These are phyloP conservation scores for Tretioscincus oriximinensis DNA, from an alignment of 2,113 vertebrate species.

Conservation along the genomic window DNA sequence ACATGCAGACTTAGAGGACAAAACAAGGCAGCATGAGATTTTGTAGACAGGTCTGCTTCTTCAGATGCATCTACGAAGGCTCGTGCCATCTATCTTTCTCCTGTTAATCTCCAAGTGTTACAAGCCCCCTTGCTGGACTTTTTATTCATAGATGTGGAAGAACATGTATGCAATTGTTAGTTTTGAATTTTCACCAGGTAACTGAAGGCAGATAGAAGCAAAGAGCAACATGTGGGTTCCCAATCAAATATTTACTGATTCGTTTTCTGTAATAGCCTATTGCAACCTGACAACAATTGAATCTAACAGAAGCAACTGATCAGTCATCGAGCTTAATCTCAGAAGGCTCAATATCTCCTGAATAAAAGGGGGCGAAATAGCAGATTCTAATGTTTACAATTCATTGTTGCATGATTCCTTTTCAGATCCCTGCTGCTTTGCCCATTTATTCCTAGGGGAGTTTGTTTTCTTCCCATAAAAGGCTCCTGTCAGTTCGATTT, in stretches of 20 bases:
- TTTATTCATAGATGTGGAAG: background rate
- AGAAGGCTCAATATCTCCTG: background rate
- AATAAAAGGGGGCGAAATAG: conserved; percentile 7
- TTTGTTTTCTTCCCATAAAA: conserved; percentile 57
- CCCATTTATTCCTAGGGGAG: conserved; percentile 40
- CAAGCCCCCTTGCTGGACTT: too few species aligned
- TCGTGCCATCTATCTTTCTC: too few species aligned
- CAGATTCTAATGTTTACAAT: conserved; percentile 48
- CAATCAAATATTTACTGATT: conserved; percentile 39
- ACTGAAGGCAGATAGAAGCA: background rate
- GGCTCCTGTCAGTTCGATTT: conserved; percentile 54
- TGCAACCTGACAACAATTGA: background rate
- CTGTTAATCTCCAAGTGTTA: too few species aligned
- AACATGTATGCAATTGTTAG: background rate
- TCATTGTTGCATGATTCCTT: conserved; percentile 38
- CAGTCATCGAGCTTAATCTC: conserved; percentile 43
- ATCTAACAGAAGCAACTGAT: conserved; percentile 31
- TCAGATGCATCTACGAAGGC: too few species aligned
- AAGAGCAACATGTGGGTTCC: background rate
- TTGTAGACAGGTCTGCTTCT: too few species aligned
- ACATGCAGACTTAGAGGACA: too few species aligned
- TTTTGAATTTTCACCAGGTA: background rate
- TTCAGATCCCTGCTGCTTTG: conserved; percentile 18
- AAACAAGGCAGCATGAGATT: too few species aligned
- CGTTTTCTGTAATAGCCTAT: background rate